Evolutionary conservation across 2,113 vertebrate species (phyloP), one percentile per base, ranked within the genome.

Genomic region (Henicopernis longicauda): DNA sequence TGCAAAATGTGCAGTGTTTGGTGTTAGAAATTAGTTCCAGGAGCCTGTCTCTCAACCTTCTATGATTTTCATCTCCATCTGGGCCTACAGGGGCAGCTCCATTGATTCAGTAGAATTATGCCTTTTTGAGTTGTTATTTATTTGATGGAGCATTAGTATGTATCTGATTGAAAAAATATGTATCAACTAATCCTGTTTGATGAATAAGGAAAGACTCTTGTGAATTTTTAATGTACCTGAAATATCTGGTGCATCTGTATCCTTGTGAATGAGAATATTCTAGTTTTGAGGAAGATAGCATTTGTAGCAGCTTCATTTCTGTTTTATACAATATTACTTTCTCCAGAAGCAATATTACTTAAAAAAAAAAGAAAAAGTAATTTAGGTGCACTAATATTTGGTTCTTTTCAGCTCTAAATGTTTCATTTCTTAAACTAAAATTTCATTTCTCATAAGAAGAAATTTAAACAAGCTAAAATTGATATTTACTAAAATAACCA

Each of bases 381-480:
- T 93, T 82, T 90, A 78, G 14, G 29, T 42, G 26, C 76, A n/a
- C 52, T 80, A 88, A 81, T 88, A 62, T 66, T 95, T 80, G 66
- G 58, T 38, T 87, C 50, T 80, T 92, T 93, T 74, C 63, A 52
- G 10, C 76, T 77, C 50, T 83, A 80, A 85, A 61, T 38, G 19
- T 89, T 86, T 76, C 19, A 59, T 74, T 90, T 67, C 42, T 77
- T 72, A 59, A 52, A 57, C 23, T 57, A 58, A 89, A 92, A 95
- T 83, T 78, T 61, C 16, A 86, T 91, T 84, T 84, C 69, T 89
- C 82, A 16, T 11, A 61, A 79, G 73, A 92, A 72, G 89, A 77
- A 89, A 91, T 82, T 94, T 93, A 95, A 96, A 92, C 89, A 94
- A 80, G 58, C 16, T 40, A 85, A 94, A 95, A 92, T 91, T 90